Percentiles rank a stretch among this genome's conserved stretches.
Conservation (phyloP, 1,140 invertebrate species). For the Odontomachus brunneus region DNA sequence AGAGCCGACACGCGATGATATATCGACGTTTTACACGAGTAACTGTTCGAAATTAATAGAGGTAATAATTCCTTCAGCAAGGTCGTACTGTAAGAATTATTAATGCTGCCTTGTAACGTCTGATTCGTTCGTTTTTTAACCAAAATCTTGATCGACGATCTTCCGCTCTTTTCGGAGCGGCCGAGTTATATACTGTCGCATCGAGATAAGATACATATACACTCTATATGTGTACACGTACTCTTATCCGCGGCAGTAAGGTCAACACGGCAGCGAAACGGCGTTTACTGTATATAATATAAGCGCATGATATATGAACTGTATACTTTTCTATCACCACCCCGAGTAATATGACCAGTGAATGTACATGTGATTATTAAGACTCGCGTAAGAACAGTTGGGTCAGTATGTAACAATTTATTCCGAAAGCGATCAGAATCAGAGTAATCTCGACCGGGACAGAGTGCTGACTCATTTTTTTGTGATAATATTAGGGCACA, state of each 20-base stretch:
- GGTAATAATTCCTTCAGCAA: neutral
- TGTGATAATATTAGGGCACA: conserved; percentile 73
- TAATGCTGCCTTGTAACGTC: conserved; percentile 12
- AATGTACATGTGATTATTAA: conserved; percentile 53
- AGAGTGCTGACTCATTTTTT: conserved; percentile 63
- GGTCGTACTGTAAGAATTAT: neutral
- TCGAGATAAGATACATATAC: too few species aligned
- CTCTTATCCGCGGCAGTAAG: neutral
- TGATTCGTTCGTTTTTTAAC: neutral
- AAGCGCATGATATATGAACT: conserved; percentile 19
- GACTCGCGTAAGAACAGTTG: conserved; percentile 40
- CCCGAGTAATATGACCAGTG: conserved; percentile 52
- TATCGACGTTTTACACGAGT: neutral
- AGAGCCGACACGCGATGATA: neutral
- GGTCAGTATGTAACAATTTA: conserved; percentile 22
- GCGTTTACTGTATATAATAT: conserved; percentile 24
- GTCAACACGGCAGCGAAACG: neutral
- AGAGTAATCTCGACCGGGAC: conserved; percentile 8
- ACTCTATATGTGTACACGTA: neutral
- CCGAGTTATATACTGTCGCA: neutral
- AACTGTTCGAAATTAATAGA: neutral
- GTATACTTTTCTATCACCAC: conserved; percentile 63
- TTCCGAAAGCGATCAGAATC: conserved; percentile 5
- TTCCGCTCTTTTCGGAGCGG: neutral
- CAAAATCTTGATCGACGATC: neutral